Evolutionary conservation across 2,888 invertebrate genomes (phyloP).

Genomic region (Chorisops tibialis): DNA sequence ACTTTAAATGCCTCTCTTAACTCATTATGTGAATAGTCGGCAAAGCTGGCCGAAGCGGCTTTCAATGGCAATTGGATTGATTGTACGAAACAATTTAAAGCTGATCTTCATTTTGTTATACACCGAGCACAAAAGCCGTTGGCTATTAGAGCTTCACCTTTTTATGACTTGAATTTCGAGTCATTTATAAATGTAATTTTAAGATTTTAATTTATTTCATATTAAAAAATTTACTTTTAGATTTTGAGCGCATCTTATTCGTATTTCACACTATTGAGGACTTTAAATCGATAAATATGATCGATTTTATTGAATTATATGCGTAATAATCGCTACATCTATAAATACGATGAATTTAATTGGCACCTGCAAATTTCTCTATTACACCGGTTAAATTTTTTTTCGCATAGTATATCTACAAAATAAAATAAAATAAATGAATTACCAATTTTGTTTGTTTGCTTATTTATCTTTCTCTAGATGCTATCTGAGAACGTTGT

Average conservation of each 20-base stretch:
- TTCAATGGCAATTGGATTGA: slow-evolving; percentile 42
- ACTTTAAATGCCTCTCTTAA: background rate
- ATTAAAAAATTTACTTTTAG: background rate
- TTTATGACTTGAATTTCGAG: slow-evolving; percentile 41
- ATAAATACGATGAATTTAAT: too few relatives aligned
- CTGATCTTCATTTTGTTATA: slow-evolving; percentile 42
- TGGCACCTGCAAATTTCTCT: too few relatives aligned
- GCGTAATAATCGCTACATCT: too few relatives aligned
- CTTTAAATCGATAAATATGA: background rate
- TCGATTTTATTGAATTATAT: too few relatives aligned
- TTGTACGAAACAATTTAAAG: slow-evolving; percentile 36
- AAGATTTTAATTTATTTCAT: background rate
- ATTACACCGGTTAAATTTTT: too few relatives aligned
- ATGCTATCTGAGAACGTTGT: too few relatives aligned
- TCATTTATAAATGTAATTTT: slow-evolving; percentile 42
- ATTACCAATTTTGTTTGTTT: too few relatives aligned
- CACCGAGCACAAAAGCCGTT: slow-evolving; percentile 43
- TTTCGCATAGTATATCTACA: too few relatives aligned
- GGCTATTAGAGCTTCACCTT: slow-evolving; percentile 40
- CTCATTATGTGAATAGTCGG: background rate
- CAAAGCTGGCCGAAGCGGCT: slow-evolving; percentile 41
- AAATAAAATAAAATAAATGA: too few relatives aligned
- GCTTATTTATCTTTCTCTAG: too few relatives aligned
- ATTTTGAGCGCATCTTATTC: slow-evolving; percentile 6
- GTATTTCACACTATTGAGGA: background rate